Base-by-base conservation (phyloP, 2,113 vertebrate species). In the Pterophyllum scalare region DNA sequence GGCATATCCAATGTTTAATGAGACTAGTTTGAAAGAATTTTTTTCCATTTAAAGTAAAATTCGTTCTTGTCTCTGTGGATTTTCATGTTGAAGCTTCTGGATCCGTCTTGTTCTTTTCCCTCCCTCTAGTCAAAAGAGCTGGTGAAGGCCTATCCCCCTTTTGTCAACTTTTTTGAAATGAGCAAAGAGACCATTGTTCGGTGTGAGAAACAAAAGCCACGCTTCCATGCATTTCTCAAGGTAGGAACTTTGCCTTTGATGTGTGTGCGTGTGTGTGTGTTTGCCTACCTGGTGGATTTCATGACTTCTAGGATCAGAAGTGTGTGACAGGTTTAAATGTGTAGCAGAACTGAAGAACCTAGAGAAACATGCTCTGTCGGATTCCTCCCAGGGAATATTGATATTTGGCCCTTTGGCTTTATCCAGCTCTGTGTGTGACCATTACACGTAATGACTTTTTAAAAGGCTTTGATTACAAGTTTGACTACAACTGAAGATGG, bases 91-190 rank as follows among this genome's bases (percentile, higher is more conserved):
- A 54, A 6, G 7, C 26, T 7, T 64, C 26, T 87, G 35, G 83
- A 28, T 38, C 4, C n/a, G 15, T 65, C 20, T 12, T 15, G 1
- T 9, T 79, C 60, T 49, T 56, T 57, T 79, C 86, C 89, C 40
- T 15, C 20, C 90, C 89, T 88, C 72, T 93, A 99, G 98, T 99
- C 98, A 56, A 97, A 96, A 93, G 98, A 99, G 89, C 96, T 99
- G 94, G 93, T 99, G 84, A 99, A 97, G 95, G 97, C 96, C 14
- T 99, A 99, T 59, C 98, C 98, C 33, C 98, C 98, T 0, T 99
- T 99, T 92, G 97, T 99, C 93, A 99, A 99, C 96, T 99, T 99
- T 85, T 99, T 99, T 87, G 98, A 99, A 96, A 99, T 99, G 98
- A 99, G 98, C 94, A 99, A 99, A 88, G 98, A 99, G 91, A 98